Percentiles rank a stretch among this genome's conserved stretches.
These are phyloP conservation scores for Yponomeuta cagnagella DNA, from an alignment of 2,888 invertebrate species.

Conservation along the genomic window DNA sequence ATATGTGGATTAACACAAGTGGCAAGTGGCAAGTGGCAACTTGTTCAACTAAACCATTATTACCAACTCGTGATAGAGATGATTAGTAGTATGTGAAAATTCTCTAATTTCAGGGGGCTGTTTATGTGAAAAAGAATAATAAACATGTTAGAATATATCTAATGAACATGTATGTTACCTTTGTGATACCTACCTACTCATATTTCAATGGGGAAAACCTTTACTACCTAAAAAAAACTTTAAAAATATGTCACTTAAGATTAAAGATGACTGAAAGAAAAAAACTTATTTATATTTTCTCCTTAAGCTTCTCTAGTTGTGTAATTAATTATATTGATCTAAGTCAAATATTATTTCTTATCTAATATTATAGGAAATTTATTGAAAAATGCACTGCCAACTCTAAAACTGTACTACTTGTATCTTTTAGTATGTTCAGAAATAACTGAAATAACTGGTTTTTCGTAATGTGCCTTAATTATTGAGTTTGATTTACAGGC, in stretches of 20 bases:
- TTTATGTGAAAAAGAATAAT: no score
- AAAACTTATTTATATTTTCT: constrained; percentile 14
- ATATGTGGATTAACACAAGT: no score
- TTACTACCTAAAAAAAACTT: neutral
- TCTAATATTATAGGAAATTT: constrained; percentile 11
- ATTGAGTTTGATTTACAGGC: constrained; percentile 23
- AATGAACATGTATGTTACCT: constrained; percentile 3
- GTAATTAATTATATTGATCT: constrained; percentile 15
- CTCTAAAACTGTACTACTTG: constrained; percentile 34
- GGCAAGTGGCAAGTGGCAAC: no score
- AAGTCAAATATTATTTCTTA: constrained; percentile 17
- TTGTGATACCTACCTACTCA: constrained; percentile 23
- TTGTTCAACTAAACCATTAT: no score
- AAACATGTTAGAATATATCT: no score
- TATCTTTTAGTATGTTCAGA: constrained; percentile 1
- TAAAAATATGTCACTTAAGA: neutral
- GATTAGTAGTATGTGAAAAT: no score
- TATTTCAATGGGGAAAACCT: neutral
- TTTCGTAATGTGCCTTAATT: constrained; percentile 52
- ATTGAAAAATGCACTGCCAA: constrained; percentile 41
- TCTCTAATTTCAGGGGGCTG: no score
- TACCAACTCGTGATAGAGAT: no score
- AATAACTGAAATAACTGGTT: constrained; percentile 5
- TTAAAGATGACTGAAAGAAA: constrained; percentile 35
- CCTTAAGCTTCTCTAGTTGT: constrained; percentile 2